Percentiles rank a stretch among this genome's conserved stretches.
These are phyloP conservation scores for Acropternis orthonyx DNA, from an alignment of 2,797 vertebrate species.

Conservation along the genomic window DNA sequence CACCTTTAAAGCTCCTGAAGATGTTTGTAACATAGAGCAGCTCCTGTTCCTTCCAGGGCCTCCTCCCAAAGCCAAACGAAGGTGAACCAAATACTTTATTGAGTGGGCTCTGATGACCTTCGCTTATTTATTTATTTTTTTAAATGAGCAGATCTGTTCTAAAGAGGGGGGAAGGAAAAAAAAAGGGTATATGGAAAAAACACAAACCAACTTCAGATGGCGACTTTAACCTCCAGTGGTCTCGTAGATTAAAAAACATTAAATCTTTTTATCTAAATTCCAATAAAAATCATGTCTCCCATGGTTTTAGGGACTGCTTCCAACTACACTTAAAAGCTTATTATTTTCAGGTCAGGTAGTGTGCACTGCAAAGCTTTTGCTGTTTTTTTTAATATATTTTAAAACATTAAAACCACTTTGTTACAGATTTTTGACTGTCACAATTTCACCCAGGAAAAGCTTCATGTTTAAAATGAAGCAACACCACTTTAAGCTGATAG, in stretches of 20 bases:
- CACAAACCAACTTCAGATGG: constrained; percentile 81
- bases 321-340: constrained; percentile 55
- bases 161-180: neutral
- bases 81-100: constrained; percentile 71
- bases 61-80: constrained; percentile 62
- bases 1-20: constrained; percentile 2
- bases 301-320: constrained; percentile 65
- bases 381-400: neutral
- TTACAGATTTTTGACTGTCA: neutral
- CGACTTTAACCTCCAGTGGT: constrained; percentile 73
- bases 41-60: constrained; percentile 43
- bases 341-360: constrained; percentile 50
- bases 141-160: constrained; percentile 64
- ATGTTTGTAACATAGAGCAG: constrained; percentile 21
- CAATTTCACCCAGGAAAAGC: neutral
- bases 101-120: constrained; percentile 74
- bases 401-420: neutral
- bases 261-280: constrained; percentile 74
- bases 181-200: constrained; percentile 5
- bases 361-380: neutral
- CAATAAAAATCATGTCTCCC: constrained; percentile 74
- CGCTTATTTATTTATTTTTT: constrained; percentile 47
- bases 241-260: constrained; percentile 58
- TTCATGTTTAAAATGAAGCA: neutral
- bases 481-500: neutral